A percentile compares a stretch with the other conserved stretches of the same genome.
Evolutionary conservation across 2,797 vertebrate genomes (phyloP).

Genomic region (Hoplostethus mediterraneus): DNA sequence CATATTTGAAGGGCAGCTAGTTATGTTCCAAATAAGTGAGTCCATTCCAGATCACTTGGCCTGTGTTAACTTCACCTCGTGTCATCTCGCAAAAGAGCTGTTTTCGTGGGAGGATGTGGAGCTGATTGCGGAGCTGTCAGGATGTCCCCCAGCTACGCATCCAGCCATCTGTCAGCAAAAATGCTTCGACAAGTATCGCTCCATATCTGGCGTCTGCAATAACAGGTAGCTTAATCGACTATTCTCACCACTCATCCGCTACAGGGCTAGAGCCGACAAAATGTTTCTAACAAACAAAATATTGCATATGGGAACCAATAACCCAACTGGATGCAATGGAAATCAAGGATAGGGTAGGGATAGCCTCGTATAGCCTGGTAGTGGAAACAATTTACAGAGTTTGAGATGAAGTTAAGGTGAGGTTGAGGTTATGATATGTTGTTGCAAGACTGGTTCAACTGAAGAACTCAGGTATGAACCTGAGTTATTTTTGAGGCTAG

Average conservation of each 20-base stretch:
- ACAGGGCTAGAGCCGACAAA: constrained; percentile 5
- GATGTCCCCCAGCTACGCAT: constrained; percentile 82
- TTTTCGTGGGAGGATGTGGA: constrained; percentile 82
- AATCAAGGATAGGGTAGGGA: too few relatives aligned
- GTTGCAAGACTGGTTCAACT: too few relatives aligned
- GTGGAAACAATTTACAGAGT: too few relatives aligned
- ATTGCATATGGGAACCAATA: too few relatives aligned
- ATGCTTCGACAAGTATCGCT: constrained; percentile 86
- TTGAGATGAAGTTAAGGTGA: too few relatives aligned
- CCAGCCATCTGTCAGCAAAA: constrained; percentile 81
- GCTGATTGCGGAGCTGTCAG: constrained; percentile 85
- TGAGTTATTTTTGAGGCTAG: not conserved
- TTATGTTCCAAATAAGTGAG: not conserved
- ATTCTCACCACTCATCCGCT: constrained; percentile 27
- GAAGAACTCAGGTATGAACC: too few relatives aligned
- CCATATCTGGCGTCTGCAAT: constrained; percentile 92
- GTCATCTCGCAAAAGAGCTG: constrained; percentile 72
- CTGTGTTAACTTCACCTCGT: not conserved
- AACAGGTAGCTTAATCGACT: constrained; percentile 86
- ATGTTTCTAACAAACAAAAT: not conserved
- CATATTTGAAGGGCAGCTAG: not conserved
- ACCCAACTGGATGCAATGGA: not conserved
- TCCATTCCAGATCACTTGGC: not conserved
- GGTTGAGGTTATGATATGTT: too few relatives aligned
- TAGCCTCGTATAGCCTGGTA: too few relatives aligned